Evolutionary conservation across 2,797 vertebrate genomes (phyloP).

Genomic region (Distichodus sexfasciatus): DNA sequence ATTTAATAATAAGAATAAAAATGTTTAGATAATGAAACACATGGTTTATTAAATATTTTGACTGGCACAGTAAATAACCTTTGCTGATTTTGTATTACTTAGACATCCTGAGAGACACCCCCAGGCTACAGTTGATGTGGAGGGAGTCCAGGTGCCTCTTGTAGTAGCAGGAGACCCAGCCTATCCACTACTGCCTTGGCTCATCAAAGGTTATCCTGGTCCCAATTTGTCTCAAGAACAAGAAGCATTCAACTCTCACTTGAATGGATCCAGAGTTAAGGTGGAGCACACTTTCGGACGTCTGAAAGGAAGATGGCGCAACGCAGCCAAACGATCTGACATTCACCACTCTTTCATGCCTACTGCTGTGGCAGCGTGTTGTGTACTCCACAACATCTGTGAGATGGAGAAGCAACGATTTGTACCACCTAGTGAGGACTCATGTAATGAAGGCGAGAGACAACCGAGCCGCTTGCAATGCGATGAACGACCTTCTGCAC

Average conservation of each 20-base stretch:
- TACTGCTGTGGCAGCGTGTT: constrained; percentile 28
- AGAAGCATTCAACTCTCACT: constrained; percentile 5
- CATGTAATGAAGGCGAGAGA: too few species aligned
- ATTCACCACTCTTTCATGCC: constrained; percentile 28
- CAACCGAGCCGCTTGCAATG: too few species aligned
- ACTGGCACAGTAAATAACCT: too few species aligned
- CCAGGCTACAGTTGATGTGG: not conserved
- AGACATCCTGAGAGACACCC: constrained; percentile 27
- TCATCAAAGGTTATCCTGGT: constrained; percentile 26
- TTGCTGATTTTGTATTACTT: too few species aligned
- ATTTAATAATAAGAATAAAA: too few species aligned
- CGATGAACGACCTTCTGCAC: too few species aligned
- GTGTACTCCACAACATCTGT: constrained; percentile 26
- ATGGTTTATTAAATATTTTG: too few species aligned
- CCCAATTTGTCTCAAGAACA: constrained; percentile 12
- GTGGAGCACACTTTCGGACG: constrained; percentile 32
- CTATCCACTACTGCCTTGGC: constrained; percentile 17
- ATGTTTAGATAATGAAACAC: too few species aligned
- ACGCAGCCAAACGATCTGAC: constrained; percentile 13
- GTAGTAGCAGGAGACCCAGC: constrained; percentile 22
- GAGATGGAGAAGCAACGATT: not conserved
- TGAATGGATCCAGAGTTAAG: constrained; percentile 7
- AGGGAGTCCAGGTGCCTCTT: constrained; percentile 27
- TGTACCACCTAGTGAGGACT: too few species aligned
- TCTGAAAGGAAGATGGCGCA: constrained; percentile 24